Evolutionary conservation across 2,888 invertebrate species (phyloP).

Genomic region (Drosophila pseudotakahashii): DNA sequence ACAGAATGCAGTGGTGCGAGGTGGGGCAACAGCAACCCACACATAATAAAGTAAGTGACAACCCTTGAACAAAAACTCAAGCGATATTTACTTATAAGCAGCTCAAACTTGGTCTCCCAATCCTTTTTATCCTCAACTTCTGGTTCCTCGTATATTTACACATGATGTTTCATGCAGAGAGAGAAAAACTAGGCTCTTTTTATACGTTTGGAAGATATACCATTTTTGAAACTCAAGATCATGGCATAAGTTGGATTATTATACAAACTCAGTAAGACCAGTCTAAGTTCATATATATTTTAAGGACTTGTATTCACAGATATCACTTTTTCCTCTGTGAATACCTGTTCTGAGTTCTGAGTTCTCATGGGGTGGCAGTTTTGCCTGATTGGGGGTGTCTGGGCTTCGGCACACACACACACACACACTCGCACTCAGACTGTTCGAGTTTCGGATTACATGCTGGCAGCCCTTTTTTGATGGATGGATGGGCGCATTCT

Average conservation of each 20-base stretch:
- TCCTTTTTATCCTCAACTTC: slow-evolving; percentile 28
- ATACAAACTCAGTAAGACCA: no score
- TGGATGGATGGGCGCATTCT: slow-evolving; percentile 20
- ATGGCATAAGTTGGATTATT: no score
- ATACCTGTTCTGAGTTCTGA: slow-evolving; percentile 42
- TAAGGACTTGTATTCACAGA: background rate
- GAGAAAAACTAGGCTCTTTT: background rate
- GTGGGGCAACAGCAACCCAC: slow-evolving; percentile 1
- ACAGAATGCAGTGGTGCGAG: background rate
- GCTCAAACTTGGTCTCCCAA: slow-evolving; percentile 29
- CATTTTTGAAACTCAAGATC: no score
- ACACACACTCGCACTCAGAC: slow-evolving; percentile 5
- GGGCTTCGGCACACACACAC: slow-evolving; percentile 11
- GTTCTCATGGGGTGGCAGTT: slow-evolving; percentile 22
- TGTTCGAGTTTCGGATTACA: slow-evolving; percentile 69
- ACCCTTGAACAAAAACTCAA: slow-evolving; percentile 21
- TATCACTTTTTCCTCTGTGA: slow-evolving; percentile 20
- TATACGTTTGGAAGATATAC: no score
- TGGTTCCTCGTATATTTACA: slow-evolving; percentile 58
- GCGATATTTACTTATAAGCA: slow-evolving; percentile 38
- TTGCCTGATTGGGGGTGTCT: slow-evolving; percentile 56
- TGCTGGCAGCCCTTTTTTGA: slow-evolving; percentile 56
- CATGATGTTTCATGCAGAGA: slow-evolving; percentile 58
- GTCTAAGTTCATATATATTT: no score
- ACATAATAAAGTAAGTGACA: slow-evolving; percentile 16